Conservation (phyloP, 2,888 invertebrate genomes). For the Punctoribates punctum region DNA sequence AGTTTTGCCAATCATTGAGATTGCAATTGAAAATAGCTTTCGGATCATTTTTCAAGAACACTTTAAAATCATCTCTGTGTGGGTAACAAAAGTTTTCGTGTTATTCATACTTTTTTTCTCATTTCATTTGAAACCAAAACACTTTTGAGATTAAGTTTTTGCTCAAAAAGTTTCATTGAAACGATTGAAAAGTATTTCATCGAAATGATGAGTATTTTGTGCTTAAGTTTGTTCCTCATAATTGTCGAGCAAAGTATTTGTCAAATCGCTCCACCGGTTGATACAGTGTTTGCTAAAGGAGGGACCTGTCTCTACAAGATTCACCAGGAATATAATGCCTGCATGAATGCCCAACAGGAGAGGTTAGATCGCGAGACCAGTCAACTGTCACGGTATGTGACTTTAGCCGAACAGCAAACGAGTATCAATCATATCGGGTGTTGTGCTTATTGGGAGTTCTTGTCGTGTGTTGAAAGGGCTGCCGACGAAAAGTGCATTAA, state of each 20-base stretch:
- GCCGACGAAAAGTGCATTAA: conserved; percentile 36
- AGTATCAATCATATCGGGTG: conserved; percentile 31
- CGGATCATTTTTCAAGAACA: too few species aligned
- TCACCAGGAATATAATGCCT: conserved; percentile 24
- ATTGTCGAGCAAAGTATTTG: neutral
- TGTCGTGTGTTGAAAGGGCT: conserved; percentile 37
- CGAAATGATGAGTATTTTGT: conserved; percentile 5
- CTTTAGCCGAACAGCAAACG: conserved; percentile 3
- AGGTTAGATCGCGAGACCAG: conserved; percentile 23
- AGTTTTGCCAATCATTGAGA: neutral
- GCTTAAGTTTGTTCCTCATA: neutral
- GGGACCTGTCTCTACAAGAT: conserved; percentile 43
- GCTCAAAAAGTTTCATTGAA: too few species aligned
- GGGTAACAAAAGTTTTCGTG: too few species aligned
- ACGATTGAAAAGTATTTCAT: too few species aligned
- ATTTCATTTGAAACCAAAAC: neutral
- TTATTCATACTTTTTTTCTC: too few species aligned
- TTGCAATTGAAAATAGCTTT: too few species aligned
- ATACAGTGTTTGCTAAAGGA: conserved; percentile 41
- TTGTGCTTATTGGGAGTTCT: conserved; percentile 41
- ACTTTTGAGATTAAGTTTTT: neutral
- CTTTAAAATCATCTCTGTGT: too few species aligned
- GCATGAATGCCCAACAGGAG: conserved; percentile 37
- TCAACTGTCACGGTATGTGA: conserved; percentile 11
- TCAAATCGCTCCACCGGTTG: conserved; percentile 12